Percentiles rank a stretch among this genome's conserved stretches.
Evolutionary conservation across 2,888 invertebrate genomes (phyloP).

Genomic region (Pammene aurita): DNA sequence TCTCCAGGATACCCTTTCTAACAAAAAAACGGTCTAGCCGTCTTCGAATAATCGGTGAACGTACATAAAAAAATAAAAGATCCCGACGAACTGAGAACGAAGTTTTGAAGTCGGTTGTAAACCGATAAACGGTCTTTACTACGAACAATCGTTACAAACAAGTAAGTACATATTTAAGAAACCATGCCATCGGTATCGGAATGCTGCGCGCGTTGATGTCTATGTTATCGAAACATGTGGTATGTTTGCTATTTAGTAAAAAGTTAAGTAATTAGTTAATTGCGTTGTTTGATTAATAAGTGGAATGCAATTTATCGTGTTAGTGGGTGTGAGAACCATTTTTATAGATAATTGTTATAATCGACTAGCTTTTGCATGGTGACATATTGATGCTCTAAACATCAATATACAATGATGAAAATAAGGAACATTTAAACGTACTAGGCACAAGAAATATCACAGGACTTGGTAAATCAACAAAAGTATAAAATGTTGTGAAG

Average conservation of each 20-base stretch:
- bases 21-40: too few species aligned
- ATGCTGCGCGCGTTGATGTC: slow-evolving; percentile 32
- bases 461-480: too few species aligned
- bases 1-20: too few species aligned
- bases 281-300: background rate
- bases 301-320: background rate
- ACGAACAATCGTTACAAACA: background rate
- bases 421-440: too few species aligned
- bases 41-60: too few species aligned
- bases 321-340: background rate
- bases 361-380: background rate
- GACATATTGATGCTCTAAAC: background rate
- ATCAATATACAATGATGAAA: too few species aligned
- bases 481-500: background rate
- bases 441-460: too few species aligned
- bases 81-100: too few species aligned
- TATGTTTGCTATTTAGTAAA: background rate
- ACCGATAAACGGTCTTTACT: background rate
- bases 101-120: background rate
- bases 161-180: background rate
- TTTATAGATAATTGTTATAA: background rate
- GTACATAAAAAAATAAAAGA: too few species aligned
- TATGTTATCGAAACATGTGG: slow-evolving; percentile 11
- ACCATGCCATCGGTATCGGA: background rate
- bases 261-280: slow-evolving; percentile 5